phyloP scores from a whole-genome alignment of 2,888 invertebrate genomes.

The Augiades crinisus region DNA sequence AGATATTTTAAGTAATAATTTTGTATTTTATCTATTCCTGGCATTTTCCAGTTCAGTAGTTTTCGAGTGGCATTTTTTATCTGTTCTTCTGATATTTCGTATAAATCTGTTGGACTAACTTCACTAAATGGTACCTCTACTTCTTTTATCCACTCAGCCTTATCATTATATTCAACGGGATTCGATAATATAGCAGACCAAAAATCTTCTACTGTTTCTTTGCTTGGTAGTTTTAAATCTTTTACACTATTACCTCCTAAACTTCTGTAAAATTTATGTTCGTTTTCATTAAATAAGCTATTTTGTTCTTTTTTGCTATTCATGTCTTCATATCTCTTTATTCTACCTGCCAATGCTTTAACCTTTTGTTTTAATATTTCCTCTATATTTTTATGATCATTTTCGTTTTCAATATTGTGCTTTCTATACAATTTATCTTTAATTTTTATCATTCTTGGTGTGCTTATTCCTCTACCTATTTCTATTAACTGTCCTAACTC shows the following conservation, averaged over 20 bases:
- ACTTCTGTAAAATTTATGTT: neutral
- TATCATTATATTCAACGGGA: neutral
- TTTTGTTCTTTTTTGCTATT: neutral
- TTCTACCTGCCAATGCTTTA: slow-evolving; percentile 8
- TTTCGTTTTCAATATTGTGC: neutral
- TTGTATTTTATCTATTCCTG: neutral
- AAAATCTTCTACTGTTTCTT: neutral
- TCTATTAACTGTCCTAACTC: slow-evolving; percentile 7
- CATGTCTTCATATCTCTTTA: neutral
- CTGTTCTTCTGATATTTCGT: neutral
- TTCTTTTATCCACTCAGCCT: neutral
- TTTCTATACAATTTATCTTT: slow-evolving; percentile 3
- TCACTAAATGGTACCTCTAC: neutral
- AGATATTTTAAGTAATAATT: slow-evolving; percentile 5
- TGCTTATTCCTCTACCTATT: neutral
- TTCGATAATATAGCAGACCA: neutral
- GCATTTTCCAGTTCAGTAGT: neutral
- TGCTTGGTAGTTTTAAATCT: neutral
- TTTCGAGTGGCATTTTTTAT: neutral
- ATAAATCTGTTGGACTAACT: neutral
- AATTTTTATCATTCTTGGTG: neutral
- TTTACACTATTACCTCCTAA: neutral
- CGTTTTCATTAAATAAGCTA: slow-evolving; percentile 2
- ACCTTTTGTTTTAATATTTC: neutral
- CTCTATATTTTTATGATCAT: neutral